Evolutionary conservation across 2,797 vertebrate genomes (phyloP).

Genomic region (Anomalospiza imberbis): DNA sequence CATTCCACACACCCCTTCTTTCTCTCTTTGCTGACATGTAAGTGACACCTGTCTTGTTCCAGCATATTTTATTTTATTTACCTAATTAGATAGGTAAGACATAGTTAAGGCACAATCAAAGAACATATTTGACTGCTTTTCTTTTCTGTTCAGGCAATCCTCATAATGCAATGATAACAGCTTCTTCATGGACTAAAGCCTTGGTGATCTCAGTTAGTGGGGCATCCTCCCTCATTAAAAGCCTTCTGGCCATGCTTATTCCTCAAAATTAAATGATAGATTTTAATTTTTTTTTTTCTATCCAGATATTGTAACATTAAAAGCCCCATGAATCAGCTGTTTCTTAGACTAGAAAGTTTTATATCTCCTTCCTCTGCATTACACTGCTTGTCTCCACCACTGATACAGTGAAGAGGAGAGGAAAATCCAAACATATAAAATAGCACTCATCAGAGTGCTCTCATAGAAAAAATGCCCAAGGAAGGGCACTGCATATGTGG

Average conservation of each 20-base stretch:
- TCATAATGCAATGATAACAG: not conserved
- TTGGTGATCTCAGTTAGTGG: not conserved
- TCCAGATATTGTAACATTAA: not conserved
- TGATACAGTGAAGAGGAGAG: not conserved
- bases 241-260: not conserved
- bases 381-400: not conserved
- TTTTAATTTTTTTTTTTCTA: not conserved
- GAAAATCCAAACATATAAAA: slow-evolving; percentile 14
- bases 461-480: not conserved
- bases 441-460: not conserved
- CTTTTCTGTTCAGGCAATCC: not conserved
- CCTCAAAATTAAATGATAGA: not conserved
- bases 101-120: not conserved
- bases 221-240: not conserved
- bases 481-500: accelerated
- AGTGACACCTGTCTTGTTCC: not conserved
- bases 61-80: not conserved
- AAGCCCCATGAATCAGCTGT: not conserved
- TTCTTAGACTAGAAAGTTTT: not conserved
- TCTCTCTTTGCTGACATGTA: not conserved
- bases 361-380: not conserved
- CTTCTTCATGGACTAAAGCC: not conserved
- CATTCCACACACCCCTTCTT: not conserved
- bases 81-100: not conserved
- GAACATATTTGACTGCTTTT: not conserved